Conservation (phyloP, 2,113 vertebrate genomes). For the Prunella fulvescens region DNA sequence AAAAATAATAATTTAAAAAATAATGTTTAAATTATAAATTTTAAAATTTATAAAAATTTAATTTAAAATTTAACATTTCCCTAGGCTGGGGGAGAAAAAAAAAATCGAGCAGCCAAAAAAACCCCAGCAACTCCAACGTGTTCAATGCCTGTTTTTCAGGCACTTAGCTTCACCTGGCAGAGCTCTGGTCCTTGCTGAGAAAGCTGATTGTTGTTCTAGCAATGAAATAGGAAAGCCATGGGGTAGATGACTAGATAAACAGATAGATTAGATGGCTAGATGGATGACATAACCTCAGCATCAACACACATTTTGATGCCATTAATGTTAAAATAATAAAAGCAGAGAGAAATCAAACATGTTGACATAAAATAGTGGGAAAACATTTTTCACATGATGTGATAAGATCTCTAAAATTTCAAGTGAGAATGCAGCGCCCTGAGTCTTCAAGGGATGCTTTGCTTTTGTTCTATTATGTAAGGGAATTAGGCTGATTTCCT, state of each 20-base stretch:
- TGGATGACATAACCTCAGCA: no score
- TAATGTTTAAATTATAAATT: not conserved
- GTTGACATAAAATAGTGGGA: not conserved
- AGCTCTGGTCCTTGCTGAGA: not conserved
- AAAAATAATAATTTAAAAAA: no score
- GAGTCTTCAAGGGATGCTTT: rapidly evolving
- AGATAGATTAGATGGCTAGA: not conserved
- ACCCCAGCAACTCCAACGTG: not conserved
- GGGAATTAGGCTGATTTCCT: not conserved
- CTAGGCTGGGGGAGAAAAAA: not conserved
- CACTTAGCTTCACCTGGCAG: not conserved
- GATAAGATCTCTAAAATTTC: not conserved
- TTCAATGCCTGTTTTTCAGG: not conserved
- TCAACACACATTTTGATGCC: not conserved
- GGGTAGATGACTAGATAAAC: not conserved
- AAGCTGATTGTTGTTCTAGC: not conserved
- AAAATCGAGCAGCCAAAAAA: not conserved
- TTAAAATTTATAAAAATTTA: not conserved
- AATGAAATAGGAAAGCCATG: not conserved
- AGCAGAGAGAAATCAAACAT: not conserved
- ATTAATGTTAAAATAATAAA: not conserved
- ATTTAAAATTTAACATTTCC: not conserved
- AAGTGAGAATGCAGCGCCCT: rapidly evolving
- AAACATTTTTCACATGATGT: not conserved
- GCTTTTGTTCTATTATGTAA: not conserved